These are phyloP conservation scores for Nasonia vitripennis DNA, from an alignment of 1,140 invertebrate species.

Conservation along the genomic window DNA sequence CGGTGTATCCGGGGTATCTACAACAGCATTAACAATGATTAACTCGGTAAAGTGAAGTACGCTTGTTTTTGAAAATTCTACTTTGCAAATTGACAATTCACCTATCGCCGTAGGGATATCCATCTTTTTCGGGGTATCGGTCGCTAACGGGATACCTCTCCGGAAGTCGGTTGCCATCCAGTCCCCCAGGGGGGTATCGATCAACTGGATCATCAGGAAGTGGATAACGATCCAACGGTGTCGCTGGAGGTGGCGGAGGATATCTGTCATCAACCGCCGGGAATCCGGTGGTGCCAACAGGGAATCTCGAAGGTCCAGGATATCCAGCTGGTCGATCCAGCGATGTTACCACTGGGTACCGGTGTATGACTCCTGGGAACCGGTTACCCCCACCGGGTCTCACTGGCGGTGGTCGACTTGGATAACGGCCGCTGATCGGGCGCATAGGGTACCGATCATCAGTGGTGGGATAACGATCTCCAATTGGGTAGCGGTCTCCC, in stretches of 20 bases:
- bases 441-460: slow-evolving; percentile 59
- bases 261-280: slow-evolving; percentile 65
- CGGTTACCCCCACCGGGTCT: slow-evolving; percentile 64
- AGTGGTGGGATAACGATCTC: slow-evolving; percentile 67
- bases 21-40: background rate
- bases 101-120: slow-evolving; percentile 63
- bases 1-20: slow-evolving; percentile 61
- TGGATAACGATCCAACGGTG: slow-evolving; percentile 63
- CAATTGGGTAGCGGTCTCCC: slow-evolving; percentile 68
- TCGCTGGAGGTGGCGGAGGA: slow-evolving; percentile 56
- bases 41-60: background rate
- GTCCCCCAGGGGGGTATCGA: slow-evolving; percentile 58
- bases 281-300: slow-evolving; percentile 58
- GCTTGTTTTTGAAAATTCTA: background rate
- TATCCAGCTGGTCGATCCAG: slow-evolving; percentile 49
- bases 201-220: slow-evolving; percentile 63
- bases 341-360: slow-evolving; percentile 59
- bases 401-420: slow-evolving; percentile 58
- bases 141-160: slow-evolving; percentile 61
- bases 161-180: slow-evolving; percentile 44
- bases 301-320: slow-evolving; percentile 64
- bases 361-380: slow-evolving; percentile 61
- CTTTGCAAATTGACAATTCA: slow-evolving; percentile 37
- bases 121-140: slow-evolving; percentile 69
- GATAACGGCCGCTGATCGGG: slow-evolving; percentile 55